These are phyloP conservation scores for Plebejus anna DNA, from an alignment of 2,888 invertebrate genomes.

Conservation along the genomic window DNA sequence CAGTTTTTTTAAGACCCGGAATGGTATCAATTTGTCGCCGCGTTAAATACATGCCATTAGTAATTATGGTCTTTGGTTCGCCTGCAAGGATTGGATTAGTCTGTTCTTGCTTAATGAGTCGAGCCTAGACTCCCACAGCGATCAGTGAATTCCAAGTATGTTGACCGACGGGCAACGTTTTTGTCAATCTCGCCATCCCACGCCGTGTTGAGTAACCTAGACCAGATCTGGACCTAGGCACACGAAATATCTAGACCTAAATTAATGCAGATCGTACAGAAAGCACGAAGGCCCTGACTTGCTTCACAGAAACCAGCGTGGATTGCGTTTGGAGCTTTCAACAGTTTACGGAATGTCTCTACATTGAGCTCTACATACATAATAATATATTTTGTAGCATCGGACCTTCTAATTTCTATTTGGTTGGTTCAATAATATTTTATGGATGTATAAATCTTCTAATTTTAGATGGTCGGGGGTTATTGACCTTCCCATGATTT, in stretches of 20 bases:
- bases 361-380: no score
- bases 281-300: neutral
- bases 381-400: no score
- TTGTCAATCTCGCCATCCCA: neutral
- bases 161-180: neutral
- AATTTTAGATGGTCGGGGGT: no score
- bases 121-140: neutral
- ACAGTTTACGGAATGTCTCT: neutral
- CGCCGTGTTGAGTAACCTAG: neutral
- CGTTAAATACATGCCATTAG: no score
- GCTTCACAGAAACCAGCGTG: neutral
- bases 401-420: no score
- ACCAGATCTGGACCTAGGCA: constrained; percentile 9
- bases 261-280: neutral
- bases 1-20: no score
- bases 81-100: no score
- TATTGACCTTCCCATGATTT: no score
- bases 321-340: neutral
- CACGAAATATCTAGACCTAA: constrained; percentile 4
- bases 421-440: no score
- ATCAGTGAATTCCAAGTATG: neutral
- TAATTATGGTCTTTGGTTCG: no score
- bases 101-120: neutral
- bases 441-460: no score
- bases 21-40: no score